Evolutionary conservation across 2,797 vertebrate genomes (phyloP), one percentile per base, ranked within the genome.

Genomic region (Eleutherodactylus coqui): DNA sequence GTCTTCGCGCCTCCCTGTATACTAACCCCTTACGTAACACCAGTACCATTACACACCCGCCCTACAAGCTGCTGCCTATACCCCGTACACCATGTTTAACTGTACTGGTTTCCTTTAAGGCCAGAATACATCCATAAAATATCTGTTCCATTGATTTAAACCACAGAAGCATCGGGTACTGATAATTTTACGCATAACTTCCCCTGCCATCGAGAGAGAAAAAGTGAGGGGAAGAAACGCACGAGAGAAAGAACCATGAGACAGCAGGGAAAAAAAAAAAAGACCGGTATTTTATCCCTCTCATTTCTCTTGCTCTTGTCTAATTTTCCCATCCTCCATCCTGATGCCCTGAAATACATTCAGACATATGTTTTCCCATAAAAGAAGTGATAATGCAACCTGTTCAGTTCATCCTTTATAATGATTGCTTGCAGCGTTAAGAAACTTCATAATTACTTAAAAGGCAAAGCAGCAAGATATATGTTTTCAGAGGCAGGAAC

Each of bases 401-500:
- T 72, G 62, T 0, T 0, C n/a, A 53, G 3, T 34, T 70, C 55
- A 75, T 72, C 53, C 78, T 76, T 58, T 4, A 51, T 79, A 87
- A 76, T 0, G 47, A 89, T 67, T 14, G 0, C 38, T 80, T 27
- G 6, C 29, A 43, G 67, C 47, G 32, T 32, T 73, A 21, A 60
- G 72, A 73, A 34, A 77, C 72, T 29, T 82, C 55, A 67, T 82
- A 86, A 82, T 77, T 86, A 53, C 79, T 78, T 87, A 78, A 87
- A 75, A 72, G n/a, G 80, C 80, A 70, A 64, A 73, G 17, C 38
- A 73, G 51, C 51, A 29, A 80, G 41, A 80, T 81, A 21, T 60
- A 51, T 27, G n/a, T 77, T 67, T 75, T 55, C 67, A 67, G 79
- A 60, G 34, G 17, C 58, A 47, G 34, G n/a, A n/a, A 14, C 38